Base-by-base conservation (phyloP, 1,140 invertebrate species). In the Asobara japonica region DNA sequence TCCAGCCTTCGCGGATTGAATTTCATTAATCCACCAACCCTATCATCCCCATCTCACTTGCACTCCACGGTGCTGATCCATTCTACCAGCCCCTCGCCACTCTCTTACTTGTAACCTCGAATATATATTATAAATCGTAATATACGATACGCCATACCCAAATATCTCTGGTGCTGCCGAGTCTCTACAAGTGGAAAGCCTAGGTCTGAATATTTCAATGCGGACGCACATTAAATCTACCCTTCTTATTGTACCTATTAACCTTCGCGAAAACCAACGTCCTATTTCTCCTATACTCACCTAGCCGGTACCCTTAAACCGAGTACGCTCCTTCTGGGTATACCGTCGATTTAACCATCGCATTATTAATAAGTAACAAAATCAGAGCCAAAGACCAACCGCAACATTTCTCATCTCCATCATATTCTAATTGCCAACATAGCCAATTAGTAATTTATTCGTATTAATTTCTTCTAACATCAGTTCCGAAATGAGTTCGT, bases 21-120 rank as follows among this genome's bases (percentile, higher is more conserved):
- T 84, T 84, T 86, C 86, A 87, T 86, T 87, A 86, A 87, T 86
- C 83, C 84, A 79, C 79, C 81, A 84, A 83, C 80, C 83, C 83
- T 84, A 82, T 85, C 81, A 79, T 60, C 76, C 74, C 76, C 77
- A 73, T 75, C 76, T 36, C 73, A 31, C 65, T 76, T 60, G 69
- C 73, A 45, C 67, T 69, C 56, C 41, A 16, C 8, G 3, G 74
- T 65, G 41, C 72, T 75, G n/a, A n/a, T 77, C 73, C 72, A 74
- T n/a, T 70, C 73, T 56, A 38, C 38, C 10, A 27, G 31, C 30
- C 16, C 30, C 64, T 65, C 65, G 27, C 38, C 64, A 60, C 66
- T 16, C 74, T 74, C 70, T 64, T 68, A 36, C 60, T 56, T 56
- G 10, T 56, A 7, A 22, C 75, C 72, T 71, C 73, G 70, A 75